Base-by-base conservation (phyloP, 2,888 invertebrate genomes). In the Apamea epomidion region DNA sequence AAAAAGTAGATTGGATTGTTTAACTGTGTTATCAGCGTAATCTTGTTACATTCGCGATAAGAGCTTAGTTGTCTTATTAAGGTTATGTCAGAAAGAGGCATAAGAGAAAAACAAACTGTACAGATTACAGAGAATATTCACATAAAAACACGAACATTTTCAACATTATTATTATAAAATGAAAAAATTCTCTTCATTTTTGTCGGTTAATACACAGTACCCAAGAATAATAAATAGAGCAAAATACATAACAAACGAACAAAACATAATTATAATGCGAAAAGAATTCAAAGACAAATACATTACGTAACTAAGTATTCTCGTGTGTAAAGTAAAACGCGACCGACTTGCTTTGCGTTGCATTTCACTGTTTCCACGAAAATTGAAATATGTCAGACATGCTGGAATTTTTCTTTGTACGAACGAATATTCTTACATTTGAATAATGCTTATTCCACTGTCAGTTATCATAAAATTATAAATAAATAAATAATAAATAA, bases 381-480 rank as follows among this genome's bases (percentile, higher is more conserved):
- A 74, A 68, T 64, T 70, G 14, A 80, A 76, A 87, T 71, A 84
- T 85, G 68, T 58, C 65, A 72, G 74, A 71, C 74, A 87, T 62
- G 54, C 18, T 21, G 71, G 32, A 21, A 78, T 69, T 67, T 72
- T 7, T n/a, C 73, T 78, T 85, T 85, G 60, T 69, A 69, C 32
- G 7, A 12, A 58, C 21, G 48, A 70, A 76, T 54, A 42, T 79
- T 60, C 32, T 54, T 54, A 67, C 25, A 62, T n/a, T 62, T 25
- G 8, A n/a, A 58, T 48, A 32, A 21, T 29, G 37, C 14, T 25
- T 64, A 29, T 54, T 37, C 2, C 32, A 14, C n/a, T n/a, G n/a
- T 82, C 25, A 29, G 14, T 45, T 62, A 65, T 54, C 1, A 16
- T 10, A 7, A 54, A 10, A 60, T 81, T 76, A 60, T 51, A n/a